Evolutionary conservation across 2,797 vertebrate species (phyloP).

Genomic region (Lagocephalus sceleratus): DNA sequence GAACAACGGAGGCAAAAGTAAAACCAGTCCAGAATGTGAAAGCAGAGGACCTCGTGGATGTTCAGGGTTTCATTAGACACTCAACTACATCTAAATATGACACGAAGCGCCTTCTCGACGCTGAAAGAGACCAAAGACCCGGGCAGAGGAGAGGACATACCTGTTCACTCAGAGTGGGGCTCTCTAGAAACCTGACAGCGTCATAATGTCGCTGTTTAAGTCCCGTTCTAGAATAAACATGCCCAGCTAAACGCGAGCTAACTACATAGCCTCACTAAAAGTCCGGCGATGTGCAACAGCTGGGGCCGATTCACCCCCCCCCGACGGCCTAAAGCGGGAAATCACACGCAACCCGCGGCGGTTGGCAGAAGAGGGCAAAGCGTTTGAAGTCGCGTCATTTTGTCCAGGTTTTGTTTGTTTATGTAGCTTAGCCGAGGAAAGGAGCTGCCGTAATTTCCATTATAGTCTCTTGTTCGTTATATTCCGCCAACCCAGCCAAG

Average conservation of each 20-base stretch:
- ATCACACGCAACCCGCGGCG: not conserved
- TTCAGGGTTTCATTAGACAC: not conserved
- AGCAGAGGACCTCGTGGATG: not conserved
- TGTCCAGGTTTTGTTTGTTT: slow-evolving; percentile 72
- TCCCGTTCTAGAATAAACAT: slow-evolving; percentile 61
- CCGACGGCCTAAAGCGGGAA: no score
- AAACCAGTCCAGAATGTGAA: not conserved
- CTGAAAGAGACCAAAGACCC: not conserved
- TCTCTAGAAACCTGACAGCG: slow-evolving; percentile 31
- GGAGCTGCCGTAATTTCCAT: slow-evolving; percentile 49
- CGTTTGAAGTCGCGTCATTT: slow-evolving; percentile 2
- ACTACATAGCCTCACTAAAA: slow-evolving; percentile 41
- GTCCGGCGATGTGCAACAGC: not conserved
- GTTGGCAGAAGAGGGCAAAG: not conserved
- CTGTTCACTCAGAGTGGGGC: slow-evolving; percentile 29
- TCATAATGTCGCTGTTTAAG: slow-evolving; percentile 67
- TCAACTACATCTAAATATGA: no score
- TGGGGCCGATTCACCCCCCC: slow-evolving; percentile 1
- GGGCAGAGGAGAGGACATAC: slow-evolving; percentile 23
- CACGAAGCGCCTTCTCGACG: no score
- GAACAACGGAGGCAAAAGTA: no score
- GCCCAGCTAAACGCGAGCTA: slow-evolving; percentile 56
- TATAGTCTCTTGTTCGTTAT: slow-evolving; percentile 6
- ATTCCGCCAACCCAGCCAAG: accelerated
- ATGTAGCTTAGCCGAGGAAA: slow-evolving; percentile 51